Evolutionary conservation across 2,888 invertebrate genomes (phyloP).

Genomic region (Sminthurides aquaticus): DNA sequence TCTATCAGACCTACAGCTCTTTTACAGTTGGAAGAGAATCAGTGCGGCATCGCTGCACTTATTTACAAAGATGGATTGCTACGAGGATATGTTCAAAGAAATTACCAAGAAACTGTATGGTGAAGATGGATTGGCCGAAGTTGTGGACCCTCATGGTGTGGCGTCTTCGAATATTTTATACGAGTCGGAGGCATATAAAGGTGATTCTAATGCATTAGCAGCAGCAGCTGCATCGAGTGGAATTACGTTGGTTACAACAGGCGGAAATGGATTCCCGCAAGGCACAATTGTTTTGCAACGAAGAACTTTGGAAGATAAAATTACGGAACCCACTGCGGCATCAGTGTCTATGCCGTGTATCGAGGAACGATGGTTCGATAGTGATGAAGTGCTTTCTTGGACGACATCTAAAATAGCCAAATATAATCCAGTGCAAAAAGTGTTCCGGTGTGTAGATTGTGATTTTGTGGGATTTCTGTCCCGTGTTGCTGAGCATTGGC

Average conservation of each 20-base stretch:
- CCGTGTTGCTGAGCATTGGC: slow-evolving; percentile 68
- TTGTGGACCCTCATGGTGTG: slow-evolving; percentile 27
- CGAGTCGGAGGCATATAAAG: slow-evolving; percentile 37
- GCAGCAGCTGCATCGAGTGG: slow-evolving; percentile 21
- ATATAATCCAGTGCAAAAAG: slow-evolving; percentile 67
- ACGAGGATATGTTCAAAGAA: slow-evolving; percentile 85
- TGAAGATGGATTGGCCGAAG: slow-evolving; percentile 54
- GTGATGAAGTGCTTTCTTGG: slow-evolving; percentile 64
- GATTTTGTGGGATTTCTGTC: slow-evolving; percentile 67
- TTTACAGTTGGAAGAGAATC: too few species aligned
- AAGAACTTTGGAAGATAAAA: slow-evolving; percentile 27
- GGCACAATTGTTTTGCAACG: slow-evolving; percentile 42
- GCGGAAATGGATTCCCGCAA: slow-evolving; percentile 37
- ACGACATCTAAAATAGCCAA: slow-evolving; percentile 72
- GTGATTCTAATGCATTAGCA: slow-evolving; percentile 13
- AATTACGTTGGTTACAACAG: slow-evolving; percentile 30
- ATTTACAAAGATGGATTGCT: slow-evolving; percentile 46
- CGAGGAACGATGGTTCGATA: slow-evolving; percentile 59
- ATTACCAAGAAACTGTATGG: slow-evolving; percentile 85
- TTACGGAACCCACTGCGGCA: background rate
- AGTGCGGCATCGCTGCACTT: too few species aligned
- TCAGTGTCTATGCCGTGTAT: slow-evolving; percentile 17
- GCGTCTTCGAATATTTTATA: slow-evolving; percentile 31
- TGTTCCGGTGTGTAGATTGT: slow-evolving; percentile 68
- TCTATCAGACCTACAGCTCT: too few species aligned